Evolutionary conservation across 2,797 vertebrate genomes (phyloP).

Genomic region (Darevskia mixta): DNA sequence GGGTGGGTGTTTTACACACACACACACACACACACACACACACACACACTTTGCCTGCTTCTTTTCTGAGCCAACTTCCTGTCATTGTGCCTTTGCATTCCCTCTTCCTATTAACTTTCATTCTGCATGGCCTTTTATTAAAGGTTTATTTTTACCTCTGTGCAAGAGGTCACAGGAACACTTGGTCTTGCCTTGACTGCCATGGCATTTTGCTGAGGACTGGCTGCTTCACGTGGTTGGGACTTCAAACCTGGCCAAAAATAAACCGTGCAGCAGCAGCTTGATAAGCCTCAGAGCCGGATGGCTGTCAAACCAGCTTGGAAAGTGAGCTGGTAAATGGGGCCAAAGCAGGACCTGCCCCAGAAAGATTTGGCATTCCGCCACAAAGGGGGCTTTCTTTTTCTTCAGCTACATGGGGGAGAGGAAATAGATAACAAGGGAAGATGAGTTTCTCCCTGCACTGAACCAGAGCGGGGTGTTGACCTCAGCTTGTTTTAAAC

Average conservation of each 20-base stretch:
- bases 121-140: conserved; percentile 52
- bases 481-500: not conserved
- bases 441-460: not conserved
- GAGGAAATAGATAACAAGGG: not conserved
- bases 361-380: not conserved
- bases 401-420: too few species aligned
- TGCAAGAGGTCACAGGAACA: conserved; percentile 46
- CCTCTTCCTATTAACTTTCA: conserved; percentile 52
- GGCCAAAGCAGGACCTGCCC: not conserved
- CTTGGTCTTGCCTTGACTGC: conserved; percentile 51
- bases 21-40: not conserved
- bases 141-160: conserved; percentile 69
- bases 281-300: conserved; percentile 15
- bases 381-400: not conserved
- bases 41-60: not conserved
- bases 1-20: too few species aligned
- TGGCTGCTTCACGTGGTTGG: conserved; percentile 8
- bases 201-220: conserved; percentile 65
- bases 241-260: conserved; percentile 46
- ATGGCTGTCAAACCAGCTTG: not conserved
- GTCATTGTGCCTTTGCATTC: conserved; percentile 46
- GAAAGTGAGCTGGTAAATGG: not conserved
- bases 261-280: conserved; percentile 36
- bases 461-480: not conserved
- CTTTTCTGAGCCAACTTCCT: rapidly evolving